Percentiles rank a stretch among this genome's conserved stretches.
Evolutionary conservation across 2,888 invertebrate genomes (phyloP).

Genomic region (Ramazzottius varieornatus): DNA sequence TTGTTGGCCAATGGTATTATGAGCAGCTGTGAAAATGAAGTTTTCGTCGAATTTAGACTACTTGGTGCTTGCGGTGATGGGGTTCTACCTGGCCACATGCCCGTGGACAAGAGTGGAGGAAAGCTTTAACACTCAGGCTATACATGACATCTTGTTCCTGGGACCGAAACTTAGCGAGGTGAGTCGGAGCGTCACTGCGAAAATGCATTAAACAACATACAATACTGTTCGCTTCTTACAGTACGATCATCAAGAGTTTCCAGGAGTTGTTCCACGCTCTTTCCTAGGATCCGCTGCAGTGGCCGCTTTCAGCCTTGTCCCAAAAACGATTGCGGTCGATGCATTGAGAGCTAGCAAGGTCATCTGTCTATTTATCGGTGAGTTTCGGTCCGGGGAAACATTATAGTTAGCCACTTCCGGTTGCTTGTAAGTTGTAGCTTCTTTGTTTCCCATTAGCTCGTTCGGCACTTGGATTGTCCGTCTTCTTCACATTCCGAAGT

Average conservation of each 20-base stretch:
- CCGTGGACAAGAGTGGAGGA: slow-evolving; percentile 98
- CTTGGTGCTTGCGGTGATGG: not conserved
- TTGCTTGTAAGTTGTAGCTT: not conserved
- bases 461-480: slow-evolving; percentile 43
- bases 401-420: too few species aligned
- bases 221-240: slow-evolving; percentile 27
- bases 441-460: slow-evolving; percentile 36
- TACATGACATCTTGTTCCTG: slow-evolving; percentile 80
- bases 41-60: not conserved
- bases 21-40: too few species aligned
- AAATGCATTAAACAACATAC: too few species aligned
- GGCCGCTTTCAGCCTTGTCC: slow-evolving; percentile 30
- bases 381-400: not conserved
- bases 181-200: slow-evolving; percentile 15
- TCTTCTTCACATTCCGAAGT: slow-evolving; percentile 43
- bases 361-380: not conserved
- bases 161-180: slow-evolving; percentile 57
- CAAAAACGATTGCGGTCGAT: not conserved
- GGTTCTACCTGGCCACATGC: slow-evolving; percentile 48
- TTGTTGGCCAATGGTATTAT: too few species aligned
- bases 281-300: slow-evolving; percentile 71
- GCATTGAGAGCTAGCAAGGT: not conserved
- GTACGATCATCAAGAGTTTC: slow-evolving; percentile 94
- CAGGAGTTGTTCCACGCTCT: slow-evolving; percentile 78
- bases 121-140: slow-evolving; percentile 92